Percentiles rank a stretch among this genome's conserved stretches.
These are phyloP conservation scores for Steatocranus sp. DNA, from an alignment of 2,797 vertebrate species.

Conservation along the genomic window DNA sequence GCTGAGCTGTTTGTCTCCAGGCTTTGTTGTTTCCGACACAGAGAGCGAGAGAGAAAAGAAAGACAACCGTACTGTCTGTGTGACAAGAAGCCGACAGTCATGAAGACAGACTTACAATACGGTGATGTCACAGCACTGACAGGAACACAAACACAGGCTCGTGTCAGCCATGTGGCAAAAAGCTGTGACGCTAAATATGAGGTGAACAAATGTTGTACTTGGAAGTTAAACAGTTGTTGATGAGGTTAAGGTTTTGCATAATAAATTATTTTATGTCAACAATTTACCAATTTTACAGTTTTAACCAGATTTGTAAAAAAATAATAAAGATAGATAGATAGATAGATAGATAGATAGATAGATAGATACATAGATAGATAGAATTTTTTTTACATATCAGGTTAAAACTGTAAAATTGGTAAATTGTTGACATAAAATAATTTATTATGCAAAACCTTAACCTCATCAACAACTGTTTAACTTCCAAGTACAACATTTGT, in stretches of 20 bases:
- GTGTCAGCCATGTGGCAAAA: neutral
- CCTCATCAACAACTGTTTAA: neutral
- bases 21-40: neutral
- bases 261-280: neutral
- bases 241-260: neutral
- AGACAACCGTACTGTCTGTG: neutral
- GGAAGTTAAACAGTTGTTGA: neutral
- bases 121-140: neutral
- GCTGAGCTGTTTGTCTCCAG: conserved; percentile 22
- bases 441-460: neutral
- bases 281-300: neutral
- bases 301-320: neutral
- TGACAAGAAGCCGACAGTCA: neutral
- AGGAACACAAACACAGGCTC: neutral
- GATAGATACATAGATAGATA: too few species aligned
- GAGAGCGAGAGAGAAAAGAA: neutral
- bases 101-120: neutral
- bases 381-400: rapidly evolving
- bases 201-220: neutral
- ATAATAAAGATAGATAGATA: neutral
- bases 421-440: neutral
- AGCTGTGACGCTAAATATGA: neutral
- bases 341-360: too few species aligned
- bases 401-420: neutral
- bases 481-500: neutral